Evolutionary conservation across 2,113 vertebrate genomes (phyloP).

Genomic region (Scolopax mira): DNA sequence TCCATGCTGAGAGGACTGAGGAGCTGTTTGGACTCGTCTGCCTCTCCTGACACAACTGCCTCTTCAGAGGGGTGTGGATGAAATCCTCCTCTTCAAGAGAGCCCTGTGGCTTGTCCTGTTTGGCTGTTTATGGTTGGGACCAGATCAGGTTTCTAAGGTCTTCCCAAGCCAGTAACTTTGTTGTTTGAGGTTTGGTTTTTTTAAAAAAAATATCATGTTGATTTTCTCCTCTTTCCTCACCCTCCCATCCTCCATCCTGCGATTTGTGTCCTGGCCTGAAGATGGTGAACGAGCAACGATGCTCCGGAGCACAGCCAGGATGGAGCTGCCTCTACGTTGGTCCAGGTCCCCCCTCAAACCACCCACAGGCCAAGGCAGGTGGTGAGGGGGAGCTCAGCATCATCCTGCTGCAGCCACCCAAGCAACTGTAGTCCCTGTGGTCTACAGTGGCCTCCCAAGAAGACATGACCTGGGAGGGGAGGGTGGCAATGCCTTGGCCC

Average conservation of each 20-base stretch:
- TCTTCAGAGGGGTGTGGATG: not conserved
- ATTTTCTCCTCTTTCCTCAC: conserved; percentile 7
- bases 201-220: not conserved
- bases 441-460: not conserved
- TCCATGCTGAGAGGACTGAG: not conserved
- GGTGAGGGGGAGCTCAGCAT: rapidly evolving
- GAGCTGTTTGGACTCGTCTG: not conserved
- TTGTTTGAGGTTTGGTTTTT: not conserved
- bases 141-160: not conserved
- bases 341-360: not conserved
- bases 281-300: conserved; percentile 7
- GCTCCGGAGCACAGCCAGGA: not conserved
- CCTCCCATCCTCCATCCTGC: conserved; percentile 33
- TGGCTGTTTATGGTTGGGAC: not conserved
- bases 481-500: not conserved
- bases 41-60: not conserved
- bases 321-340: not conserved
- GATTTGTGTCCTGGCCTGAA: conserved; percentile 57
- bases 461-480: not conserved
- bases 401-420: not conserved
- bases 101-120: not conserved
- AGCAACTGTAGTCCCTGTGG: rapidly evolving
- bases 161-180: not conserved
- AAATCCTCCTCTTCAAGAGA: not conserved
- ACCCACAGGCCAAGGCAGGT: rapidly evolving